phyloP scores from a whole-genome alignment of 2,888 invertebrate species.

The Xestia xanthographa region DNA sequence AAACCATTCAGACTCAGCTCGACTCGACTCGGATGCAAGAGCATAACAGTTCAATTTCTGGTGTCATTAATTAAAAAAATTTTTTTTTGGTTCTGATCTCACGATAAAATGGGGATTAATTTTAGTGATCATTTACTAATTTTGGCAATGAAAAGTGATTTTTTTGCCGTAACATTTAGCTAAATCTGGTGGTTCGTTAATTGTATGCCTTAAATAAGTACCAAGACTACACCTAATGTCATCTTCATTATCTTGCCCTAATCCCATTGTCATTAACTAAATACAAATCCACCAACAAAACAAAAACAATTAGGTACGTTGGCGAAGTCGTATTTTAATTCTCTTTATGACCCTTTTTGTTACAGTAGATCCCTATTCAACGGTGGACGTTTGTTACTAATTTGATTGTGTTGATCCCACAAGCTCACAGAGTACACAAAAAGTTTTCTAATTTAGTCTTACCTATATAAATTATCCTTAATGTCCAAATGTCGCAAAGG shows the following conservation, averaged over 20 bases:
- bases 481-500: slow-evolving; percentile 10
- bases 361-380: neutral
- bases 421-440: slow-evolving; percentile 7
- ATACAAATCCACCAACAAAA: neutral
- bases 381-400: neutral
- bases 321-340: slow-evolving; percentile 19
- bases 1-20: no score
- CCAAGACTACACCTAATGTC: neutral
- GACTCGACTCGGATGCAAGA: no score
- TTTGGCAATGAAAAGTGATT: no score
- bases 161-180: no score
- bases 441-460: slow-evolving; percentile 17
- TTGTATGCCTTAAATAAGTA: no score
- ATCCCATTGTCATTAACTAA: neutral
- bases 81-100: no score
- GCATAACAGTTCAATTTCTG: no score
- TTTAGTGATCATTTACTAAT: no score
- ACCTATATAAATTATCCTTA: neutral
- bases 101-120: no score
- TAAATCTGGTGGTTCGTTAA: no score
- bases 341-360: slow-evolving; percentile 11
- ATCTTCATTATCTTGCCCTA: no score
- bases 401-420: slow-evolving; percentile 13
- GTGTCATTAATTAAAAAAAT: no score
- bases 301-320: neutral